Conservation (phyloP, 2,888 invertebrate genomes). For the Lysandra coridon region DNA sequence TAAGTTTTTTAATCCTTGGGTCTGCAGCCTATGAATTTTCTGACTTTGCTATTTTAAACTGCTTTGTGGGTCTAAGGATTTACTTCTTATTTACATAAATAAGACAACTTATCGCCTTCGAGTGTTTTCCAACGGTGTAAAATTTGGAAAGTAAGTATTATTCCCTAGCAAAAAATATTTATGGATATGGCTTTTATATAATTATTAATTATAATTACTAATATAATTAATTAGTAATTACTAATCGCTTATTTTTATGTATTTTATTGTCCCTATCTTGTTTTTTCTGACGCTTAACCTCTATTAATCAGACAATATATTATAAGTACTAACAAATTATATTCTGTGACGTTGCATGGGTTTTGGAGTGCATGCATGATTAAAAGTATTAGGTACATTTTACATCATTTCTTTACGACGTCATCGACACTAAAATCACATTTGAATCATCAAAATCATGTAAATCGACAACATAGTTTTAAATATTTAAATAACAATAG, state of each 20-base stretch:
- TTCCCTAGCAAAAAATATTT: slow-evolving; percentile 13
- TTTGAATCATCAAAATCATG: neutral
- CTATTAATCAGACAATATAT: neutral
- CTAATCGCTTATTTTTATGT: slow-evolving; percentile 17
- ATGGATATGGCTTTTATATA: slow-evolving; percentile 23
- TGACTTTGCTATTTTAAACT: slow-evolving; percentile 2
- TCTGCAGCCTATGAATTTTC: neutral
- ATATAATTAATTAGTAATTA: too few species aligned
- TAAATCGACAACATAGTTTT: neutral
- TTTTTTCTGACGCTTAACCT: slow-evolving; percentile 1
- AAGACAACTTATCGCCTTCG: neutral
- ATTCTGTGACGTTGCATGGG: neutral
- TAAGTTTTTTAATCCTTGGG: neutral
- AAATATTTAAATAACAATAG: slow-evolving; percentile 3
- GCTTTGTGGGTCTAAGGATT: slow-evolving; percentile 22
- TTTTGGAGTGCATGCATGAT: neutral
- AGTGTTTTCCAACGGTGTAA: neutral
- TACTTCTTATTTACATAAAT: neutral
- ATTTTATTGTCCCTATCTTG: neutral
- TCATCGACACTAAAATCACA: neutral
- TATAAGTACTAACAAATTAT: neutral
- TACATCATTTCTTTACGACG: neutral
- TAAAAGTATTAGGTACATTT: neutral
- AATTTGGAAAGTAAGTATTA: slow-evolving; percentile 25
- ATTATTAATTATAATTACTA: neutral